Conservation (phyloP, 1,140 invertebrate genomes). For the Varroa destructor region DNA sequence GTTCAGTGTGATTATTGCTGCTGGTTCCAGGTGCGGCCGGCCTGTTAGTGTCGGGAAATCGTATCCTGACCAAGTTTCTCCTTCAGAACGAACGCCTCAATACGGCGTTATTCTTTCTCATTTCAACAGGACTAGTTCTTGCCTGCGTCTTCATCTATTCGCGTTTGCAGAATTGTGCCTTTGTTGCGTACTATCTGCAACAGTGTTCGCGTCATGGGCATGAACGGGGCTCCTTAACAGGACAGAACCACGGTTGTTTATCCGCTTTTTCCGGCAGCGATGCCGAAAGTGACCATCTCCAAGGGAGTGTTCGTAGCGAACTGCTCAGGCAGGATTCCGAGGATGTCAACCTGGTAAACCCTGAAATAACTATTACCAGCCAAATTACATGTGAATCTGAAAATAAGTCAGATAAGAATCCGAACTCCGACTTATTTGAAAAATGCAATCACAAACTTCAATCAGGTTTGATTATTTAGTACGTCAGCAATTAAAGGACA, state of each 20-base stretch:
- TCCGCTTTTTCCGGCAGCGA: neutral
- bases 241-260: conserved; percentile 10
- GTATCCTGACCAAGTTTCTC: conserved; percentile 65
- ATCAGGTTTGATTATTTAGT: too few species aligned
- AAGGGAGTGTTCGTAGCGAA: conserved; percentile 8
- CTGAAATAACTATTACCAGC: conserved; percentile 57
- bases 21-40: conserved; percentile 58
- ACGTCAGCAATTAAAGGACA: too few species aligned
- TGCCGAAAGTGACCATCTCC: conserved; percentile 2
- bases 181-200: conserved; percentile 66
- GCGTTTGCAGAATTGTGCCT: conserved; percentile 58
- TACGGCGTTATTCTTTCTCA: conserved; percentile 67
- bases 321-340: conserved; percentile 49
- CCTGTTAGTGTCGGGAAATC: conserved; percentile 64
- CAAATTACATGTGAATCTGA: conserved; percentile 42
- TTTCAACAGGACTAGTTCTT: conserved; percentile 58
- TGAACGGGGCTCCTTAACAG: neutral
- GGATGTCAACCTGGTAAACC: conserved; percentile 58
- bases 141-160: conserved; percentile 61
- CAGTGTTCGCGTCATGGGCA: conserved; percentile 45
- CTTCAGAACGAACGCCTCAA: conserved; percentile 57
- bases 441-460: too few species aligned
- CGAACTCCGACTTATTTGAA: too few species aligned
- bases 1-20: neutral
- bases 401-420: too few species aligned